Evolutionary conservation across 35 echinoderm and acorn worm species (phyloP).

Genomic region (Holothuria glaberrima): DNA sequence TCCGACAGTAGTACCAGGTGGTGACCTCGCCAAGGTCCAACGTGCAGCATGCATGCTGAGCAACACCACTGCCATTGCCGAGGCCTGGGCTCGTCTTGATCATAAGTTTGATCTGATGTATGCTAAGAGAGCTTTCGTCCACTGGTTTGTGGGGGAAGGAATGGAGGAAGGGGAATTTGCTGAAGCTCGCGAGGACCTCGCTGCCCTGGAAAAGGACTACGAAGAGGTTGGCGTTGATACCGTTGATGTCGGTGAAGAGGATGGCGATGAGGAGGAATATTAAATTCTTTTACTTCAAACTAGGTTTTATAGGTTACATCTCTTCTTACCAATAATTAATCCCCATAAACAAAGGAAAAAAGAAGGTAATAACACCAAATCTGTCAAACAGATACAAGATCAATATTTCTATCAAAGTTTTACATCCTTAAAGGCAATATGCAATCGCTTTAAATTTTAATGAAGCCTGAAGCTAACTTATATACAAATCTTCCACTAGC

Average conservation of each 20-base stretch:
- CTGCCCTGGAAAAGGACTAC: conserved; percentile 23
- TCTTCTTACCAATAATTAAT: too few species aligned
- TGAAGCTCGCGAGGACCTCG: conserved; percentile 85
- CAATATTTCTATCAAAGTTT: too few species aligned
- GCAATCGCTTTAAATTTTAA: too few species aligned
- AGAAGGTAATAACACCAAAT: too few species aligned
- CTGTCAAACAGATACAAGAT: too few species aligned
- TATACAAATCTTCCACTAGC: too few species aligned
- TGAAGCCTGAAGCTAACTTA: too few species aligned
- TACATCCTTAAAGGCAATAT: too few species aligned
- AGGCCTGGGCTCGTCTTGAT: conserved; percentile 94
- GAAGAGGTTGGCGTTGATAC: conserved; percentile 71
- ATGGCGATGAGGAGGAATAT: not conserved
- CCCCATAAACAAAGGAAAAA: too few species aligned
- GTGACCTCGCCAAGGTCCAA: conserved; percentile 94
- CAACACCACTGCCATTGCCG: conserved; percentile 95
- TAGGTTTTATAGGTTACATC: too few species aligned
- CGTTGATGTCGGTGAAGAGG: not conserved
- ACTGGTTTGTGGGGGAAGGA: conserved; percentile 93
- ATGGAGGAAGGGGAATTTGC: conserved; percentile 94
- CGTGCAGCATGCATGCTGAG: conserved; percentile 90
- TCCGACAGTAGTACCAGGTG: conserved; percentile 84
- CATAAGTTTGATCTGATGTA: conserved; percentile 97
- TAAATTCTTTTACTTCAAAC: not conserved
- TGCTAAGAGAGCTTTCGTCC: conserved; percentile 88